Evolutionary conservation across 2,797 vertebrate genomes (phyloP), one percentile per base, ranked within the genome.

Genomic region (Cyclura pinguis): DNA sequence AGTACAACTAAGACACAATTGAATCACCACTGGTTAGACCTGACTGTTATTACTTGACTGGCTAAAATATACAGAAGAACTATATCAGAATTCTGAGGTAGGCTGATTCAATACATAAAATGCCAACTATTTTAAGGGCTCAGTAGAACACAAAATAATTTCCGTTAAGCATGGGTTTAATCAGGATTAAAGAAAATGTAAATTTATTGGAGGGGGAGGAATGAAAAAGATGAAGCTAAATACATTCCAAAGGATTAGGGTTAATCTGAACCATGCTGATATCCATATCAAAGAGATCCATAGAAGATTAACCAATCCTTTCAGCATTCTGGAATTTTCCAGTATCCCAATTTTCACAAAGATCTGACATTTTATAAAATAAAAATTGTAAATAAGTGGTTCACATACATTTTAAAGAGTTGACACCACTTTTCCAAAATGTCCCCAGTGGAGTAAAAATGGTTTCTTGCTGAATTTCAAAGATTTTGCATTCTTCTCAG

Each of bases 231-330:
- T 18, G 27, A 4, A 18, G 16, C 88, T 92, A 91, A 90, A 2
- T 55, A 89, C 12, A 89, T 2, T 90, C 16, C 2, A 90, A 91
- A 91, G 84, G 85, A 38, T 57, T 81, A 83, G 38, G 80, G 86
- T 87, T 85, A 87, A 91, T 80, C 84, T 64, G 6, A 90, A 27
- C 50, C 52, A 24, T 76, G 22, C 89, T 69, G 50, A 90, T 6
- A 47, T 42, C 20, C 0, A 0, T 81, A 88, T 52, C 57, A 91
- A 27, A 92, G 16, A 27, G 52, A 62, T 90, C 88, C 78, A 77
- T 86, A 82, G 4, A 29, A 80, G 81, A 67, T 91, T 91, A 91
- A 84, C 74, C 35, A 20, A 20, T 32, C 13, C 7, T 59, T 64
- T 78, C 67, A 59, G 38, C 16, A 35, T 24, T 13, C 27, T 27